Conservation (phyloP, 2,113 vertebrate species). For the Trogon surrucura region DNA sequence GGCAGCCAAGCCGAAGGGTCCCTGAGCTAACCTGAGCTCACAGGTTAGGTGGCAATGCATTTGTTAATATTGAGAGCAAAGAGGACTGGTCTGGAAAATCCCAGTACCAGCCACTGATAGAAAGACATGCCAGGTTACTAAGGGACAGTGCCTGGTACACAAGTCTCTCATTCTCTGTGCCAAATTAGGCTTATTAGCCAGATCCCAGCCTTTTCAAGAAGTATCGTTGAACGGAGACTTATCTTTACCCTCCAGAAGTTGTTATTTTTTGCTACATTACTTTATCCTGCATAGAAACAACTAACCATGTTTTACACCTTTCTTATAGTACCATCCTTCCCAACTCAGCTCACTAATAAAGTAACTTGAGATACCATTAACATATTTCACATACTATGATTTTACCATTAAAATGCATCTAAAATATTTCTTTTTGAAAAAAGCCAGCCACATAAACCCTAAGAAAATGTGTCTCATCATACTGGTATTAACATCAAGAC, state of each 20-base stretch:
- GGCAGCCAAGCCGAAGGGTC: slow-evolving; percentile 37
- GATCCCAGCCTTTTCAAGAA: background rate
- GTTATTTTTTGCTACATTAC: background rate
- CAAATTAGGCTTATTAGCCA: background rate
- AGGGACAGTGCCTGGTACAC: background rate
- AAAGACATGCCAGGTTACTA: background rate
- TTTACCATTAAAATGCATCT: background rate
- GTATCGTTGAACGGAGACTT: background rate
- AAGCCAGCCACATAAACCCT: background rate
- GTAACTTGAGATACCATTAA: background rate
- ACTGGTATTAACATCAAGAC: background rate
- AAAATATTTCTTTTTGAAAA: background rate
- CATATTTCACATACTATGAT: background rate
- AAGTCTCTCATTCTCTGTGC: background rate
- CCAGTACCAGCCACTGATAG: background rate
- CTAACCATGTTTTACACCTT: background rate
- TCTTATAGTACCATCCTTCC: background rate
- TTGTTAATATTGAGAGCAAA: background rate
- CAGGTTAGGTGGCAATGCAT: background rate
- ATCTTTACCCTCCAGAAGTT: background rate
- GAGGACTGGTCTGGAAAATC: background rate
- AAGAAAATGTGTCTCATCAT: background rate
- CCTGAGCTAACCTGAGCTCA: slow-evolving; percentile 66
- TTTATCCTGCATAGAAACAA: background rate
- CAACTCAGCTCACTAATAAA: background rate